Percentiles rank a stretch among this genome's conserved stretches.
Evolutionary conservation across 2,113 vertebrate genomes (phyloP).

Genomic region (Mus musculus): GRCm39 chr17:17037001-17037500

Average conservation of each 20-base stretch:
- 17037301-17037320: constrained; percentile 44
- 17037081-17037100: not conserved
- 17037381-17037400: not conserved
- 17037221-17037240: not conserved
- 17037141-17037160: constrained; percentile 27
- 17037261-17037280: too few relatives aligned
- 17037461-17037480: constrained; percentile 58
- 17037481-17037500: constrained; percentile 62
- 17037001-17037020: not conserved
- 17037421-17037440: constrained; percentile 62
- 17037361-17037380: constrained; percentile 28
- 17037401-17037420: constrained; percentile 50
- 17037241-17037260: not conserved
- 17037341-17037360: not conserved
- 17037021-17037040: not conserved
- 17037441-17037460: constrained; percentile 66
- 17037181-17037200: not conserved
- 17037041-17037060: not conserved
- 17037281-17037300: constrained; percentile 25
- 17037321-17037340: not conserved
- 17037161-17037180: not conserved
- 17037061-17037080: not conserved
- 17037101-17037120: not conserved
- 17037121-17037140: not conserved
- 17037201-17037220: not conserved